Percentiles rank a stretch among this genome's conserved stretches.
Evolutionary conservation across 2,113 vertebrate genomes (phyloP).

Genomic region (Hemiscyllium ocellatum): DNA sequence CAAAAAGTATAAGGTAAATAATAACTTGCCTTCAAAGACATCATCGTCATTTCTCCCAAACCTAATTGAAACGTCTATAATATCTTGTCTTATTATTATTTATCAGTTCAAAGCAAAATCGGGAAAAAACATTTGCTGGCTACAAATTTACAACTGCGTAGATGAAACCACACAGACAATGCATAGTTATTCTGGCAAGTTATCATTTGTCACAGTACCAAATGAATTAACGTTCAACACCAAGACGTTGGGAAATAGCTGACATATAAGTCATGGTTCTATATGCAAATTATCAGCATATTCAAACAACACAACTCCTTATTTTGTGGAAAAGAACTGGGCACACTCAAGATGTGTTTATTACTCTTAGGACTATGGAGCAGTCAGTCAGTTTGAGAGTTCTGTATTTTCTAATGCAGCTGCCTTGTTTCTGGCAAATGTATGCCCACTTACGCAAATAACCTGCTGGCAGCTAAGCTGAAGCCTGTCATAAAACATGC

Average conservation of each 20-base stretch:
- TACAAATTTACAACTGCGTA: not conserved
- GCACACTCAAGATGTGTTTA: not conserved
- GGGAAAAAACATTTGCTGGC: not conserved
- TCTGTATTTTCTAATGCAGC: not conserved
- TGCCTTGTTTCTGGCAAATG: not conserved
- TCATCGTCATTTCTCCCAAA: not conserved
- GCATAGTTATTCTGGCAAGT: not conserved
- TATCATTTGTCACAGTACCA: not conserved
- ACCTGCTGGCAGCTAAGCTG: not conserved
- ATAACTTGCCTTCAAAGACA: too few relatives aligned
- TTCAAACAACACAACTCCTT: not conserved
- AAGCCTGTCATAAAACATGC: not conserved
- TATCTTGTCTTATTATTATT: not conserved
- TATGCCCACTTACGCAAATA: not conserved
- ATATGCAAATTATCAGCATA: not conserved
- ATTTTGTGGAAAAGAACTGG: not conserved
- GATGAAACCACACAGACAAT: not conserved
- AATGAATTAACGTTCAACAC: not conserved
- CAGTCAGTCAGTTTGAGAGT: not conserved
- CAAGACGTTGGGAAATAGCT: not conserved
- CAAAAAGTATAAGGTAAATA: too few relatives aligned
- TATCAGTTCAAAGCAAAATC: not conserved
- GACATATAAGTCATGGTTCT: not conserved
- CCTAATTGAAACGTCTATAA: not conserved
- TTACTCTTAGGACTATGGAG: not conserved